Evolutionary conservation across 1,140 invertebrate genomes (phyloP).

Genomic region (Neodiprion lecontei): DNA sequence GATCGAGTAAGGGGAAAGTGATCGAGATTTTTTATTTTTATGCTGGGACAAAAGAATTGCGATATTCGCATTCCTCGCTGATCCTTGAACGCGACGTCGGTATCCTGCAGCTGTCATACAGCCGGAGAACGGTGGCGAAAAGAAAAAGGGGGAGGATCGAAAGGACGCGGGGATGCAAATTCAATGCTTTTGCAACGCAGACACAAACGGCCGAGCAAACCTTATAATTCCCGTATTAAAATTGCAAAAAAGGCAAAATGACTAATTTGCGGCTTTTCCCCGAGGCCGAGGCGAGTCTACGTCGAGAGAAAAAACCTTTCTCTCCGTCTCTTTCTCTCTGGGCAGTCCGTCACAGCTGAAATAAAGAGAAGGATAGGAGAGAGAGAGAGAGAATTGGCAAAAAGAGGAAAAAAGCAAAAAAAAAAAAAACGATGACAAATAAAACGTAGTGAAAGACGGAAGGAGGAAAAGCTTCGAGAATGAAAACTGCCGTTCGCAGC

Average conservation of each 20-base stretch:
- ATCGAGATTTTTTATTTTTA: background rate
- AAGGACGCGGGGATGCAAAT: background rate
- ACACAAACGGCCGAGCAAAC: background rate
- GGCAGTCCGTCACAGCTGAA: no score
- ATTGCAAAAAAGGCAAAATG: slow-evolving; percentile 1
- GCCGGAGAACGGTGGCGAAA: background rate
- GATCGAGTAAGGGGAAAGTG: no score
- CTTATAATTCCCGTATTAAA: slow-evolving; percentile 7
- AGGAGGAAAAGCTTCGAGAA: background rate
- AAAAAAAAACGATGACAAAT: background rate
- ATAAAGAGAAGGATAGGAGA: no score
- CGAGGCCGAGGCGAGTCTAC: background rate
- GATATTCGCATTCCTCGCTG: background rate
- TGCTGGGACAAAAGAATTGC: background rate
- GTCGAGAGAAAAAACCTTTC: no score
- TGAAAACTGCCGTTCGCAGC: slow-evolving; percentile 4
- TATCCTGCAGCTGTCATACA: background rate
- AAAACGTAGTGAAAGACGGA: background rate
- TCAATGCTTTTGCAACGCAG: slow-evolving; percentile 3
- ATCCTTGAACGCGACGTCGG: no score
- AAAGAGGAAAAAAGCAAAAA: no score
- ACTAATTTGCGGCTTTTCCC: background rate
- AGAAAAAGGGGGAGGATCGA: background rate
- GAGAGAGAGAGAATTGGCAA: no score
- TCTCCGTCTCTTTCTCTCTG: no score